Evolutionary conservation across 1,140 invertebrate genomes (phyloP).

Genomic region (Brachionus plicatilis): DNA sequence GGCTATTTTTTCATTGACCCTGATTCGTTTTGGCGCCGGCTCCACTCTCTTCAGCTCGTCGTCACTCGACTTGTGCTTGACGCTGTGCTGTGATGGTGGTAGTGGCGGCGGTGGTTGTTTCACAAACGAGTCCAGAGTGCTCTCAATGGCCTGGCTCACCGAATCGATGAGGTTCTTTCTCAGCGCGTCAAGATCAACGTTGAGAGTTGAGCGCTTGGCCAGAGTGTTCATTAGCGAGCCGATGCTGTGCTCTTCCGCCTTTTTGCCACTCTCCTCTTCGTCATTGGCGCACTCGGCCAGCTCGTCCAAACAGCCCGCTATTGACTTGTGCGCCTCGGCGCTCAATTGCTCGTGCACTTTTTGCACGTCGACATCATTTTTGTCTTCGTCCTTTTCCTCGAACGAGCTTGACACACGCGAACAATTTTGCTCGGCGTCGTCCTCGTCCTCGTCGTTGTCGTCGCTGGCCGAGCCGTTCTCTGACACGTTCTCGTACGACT

Average conservation of each 20-base stretch:
- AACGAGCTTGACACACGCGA: background rate
- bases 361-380: background rate
- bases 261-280: background rate
- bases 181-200: background rate
- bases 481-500: background rate
- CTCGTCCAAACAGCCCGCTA: background rate
- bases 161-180: background rate
- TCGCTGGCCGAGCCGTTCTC: background rate
- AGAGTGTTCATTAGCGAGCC: conserved; percentile 1
- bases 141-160: background rate
- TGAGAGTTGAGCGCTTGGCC: background rate
- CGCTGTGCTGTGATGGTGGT: no score
- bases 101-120: background rate
- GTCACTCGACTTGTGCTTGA: background rate
- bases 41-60: background rate
- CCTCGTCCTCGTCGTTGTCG: background rate
- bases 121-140: background rate
- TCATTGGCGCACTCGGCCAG: background rate
- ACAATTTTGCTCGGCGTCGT: background rate
- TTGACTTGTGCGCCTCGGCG: background rate
- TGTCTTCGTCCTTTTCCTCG: background rate
- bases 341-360: background rate
- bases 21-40: background rate
- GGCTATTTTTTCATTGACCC: conserved; percentile 1
- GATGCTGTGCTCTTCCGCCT: background rate